These are phyloP conservation scores for Cylloceria caligata DNA, from an alignment of 2,888 invertebrate genomes.

Conservation along the genomic window DNA sequence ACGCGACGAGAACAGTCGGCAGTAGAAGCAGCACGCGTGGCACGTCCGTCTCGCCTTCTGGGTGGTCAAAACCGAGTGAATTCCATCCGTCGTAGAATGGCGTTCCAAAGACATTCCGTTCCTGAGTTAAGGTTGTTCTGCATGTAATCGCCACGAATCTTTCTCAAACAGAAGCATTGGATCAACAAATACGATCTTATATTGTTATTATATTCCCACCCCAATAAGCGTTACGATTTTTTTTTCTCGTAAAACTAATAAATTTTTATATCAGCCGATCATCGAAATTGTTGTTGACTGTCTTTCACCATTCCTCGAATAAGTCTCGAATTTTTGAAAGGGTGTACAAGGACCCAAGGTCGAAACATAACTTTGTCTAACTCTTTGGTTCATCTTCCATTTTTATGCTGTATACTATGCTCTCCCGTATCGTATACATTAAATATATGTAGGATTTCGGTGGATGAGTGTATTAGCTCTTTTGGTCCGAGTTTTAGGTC, in stretches of 20 bases:
- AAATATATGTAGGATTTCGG: slow-evolving; percentile 37
- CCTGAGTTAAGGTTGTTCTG: slow-evolving; percentile 44
- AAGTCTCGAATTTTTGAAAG: slow-evolving; percentile 43
- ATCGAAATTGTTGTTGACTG: neutral
- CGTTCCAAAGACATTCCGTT: slow-evolving; percentile 66
- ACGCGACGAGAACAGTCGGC: slow-evolving; percentile 29
- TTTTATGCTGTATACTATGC: neutral
- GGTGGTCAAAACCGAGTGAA: slow-evolving; percentile 79
- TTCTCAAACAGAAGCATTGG: neutral
- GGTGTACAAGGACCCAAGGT: slow-evolving; percentile 34
- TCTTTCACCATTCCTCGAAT: slow-evolving; percentile 41
- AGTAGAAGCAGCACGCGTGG: slow-evolving; percentile 69
- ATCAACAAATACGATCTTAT: neutral
- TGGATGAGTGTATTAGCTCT: slow-evolving; percentile 47
- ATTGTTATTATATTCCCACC: neutral
- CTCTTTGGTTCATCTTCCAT: neutral
- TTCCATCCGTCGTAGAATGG: slow-evolving; percentile 75
- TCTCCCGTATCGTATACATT: neutral
- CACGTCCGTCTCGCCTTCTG: slow-evolving; percentile 76
- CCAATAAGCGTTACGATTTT: neutral
- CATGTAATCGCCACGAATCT: slow-evolving; percentile 15
- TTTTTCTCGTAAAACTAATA: neutral
- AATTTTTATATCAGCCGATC: neutral
- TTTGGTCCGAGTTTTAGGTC: slow-evolving; percentile 47
- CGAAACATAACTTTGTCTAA: slow-evolving; percentile 23